Evolutionary conservation across 2,113 vertebrate species (phyloP).

Genomic region (Solenodon paradoxus): DNA sequence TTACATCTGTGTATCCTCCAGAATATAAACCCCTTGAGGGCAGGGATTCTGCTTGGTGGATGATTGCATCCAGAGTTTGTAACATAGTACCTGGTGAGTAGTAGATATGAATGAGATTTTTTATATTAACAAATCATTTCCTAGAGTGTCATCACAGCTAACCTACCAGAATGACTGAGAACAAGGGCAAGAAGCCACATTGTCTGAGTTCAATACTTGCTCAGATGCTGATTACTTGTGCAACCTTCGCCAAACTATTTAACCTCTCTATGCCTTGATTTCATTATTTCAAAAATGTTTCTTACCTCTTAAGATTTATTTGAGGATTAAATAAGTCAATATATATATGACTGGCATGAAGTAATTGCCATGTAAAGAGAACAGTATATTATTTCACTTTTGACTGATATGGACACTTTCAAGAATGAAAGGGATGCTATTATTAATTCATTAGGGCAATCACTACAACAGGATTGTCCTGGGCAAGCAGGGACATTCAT

Average conservation of each 20-base stretch:
- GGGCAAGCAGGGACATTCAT: neutral
- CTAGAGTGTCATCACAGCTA: neutral
- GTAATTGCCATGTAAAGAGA: neutral
- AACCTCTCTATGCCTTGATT: neutral
- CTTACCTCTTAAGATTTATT: neutral
- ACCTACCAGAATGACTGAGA: neutral
- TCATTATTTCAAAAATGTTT: neutral
- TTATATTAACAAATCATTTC: neutral
- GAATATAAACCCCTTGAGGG: neutral
- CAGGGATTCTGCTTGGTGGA: neutral
- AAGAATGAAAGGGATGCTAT: neutral
- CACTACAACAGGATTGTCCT: neutral
- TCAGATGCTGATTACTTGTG: neutral
- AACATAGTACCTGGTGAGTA: neutral
- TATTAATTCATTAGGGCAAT: neutral
- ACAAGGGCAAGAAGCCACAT: neutral
- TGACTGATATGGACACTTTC: neutral
- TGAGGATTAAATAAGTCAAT: slow-evolving; percentile 12
- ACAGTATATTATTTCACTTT: neutral
- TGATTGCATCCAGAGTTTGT: neutral
- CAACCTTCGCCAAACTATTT: neutral
- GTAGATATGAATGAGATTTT: neutral
- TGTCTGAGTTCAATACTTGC: neutral
- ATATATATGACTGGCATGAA: neutral
- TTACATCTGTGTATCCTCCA: neutral